These are phyloP conservation scores for Conus canariensis DNA, from an alignment of 2,888 invertebrate genomes.

Conservation along the genomic window DNA sequence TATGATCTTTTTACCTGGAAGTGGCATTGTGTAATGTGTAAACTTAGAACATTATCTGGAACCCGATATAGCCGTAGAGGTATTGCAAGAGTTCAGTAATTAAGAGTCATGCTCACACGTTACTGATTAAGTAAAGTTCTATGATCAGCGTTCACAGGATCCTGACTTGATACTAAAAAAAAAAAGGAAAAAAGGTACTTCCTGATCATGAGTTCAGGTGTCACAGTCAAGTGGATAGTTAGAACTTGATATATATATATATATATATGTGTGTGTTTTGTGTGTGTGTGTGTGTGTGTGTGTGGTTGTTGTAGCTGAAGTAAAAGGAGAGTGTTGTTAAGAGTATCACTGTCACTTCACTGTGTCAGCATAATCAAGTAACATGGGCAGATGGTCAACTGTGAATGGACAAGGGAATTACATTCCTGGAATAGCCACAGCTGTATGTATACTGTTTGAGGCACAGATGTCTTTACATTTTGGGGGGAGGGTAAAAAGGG, in stretches of 20 bases:
- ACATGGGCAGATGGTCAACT: slow-evolving; percentile 14
- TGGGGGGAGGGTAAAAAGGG: no score
- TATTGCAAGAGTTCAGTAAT: neutral
- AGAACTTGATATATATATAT: neutral
- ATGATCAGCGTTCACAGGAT: neutral
- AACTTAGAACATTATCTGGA: neutral
- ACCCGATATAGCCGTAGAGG: neutral
- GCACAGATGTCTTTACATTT: no score
- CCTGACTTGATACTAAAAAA: neutral
- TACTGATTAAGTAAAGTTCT: neutral
- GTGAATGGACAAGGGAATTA: slow-evolving; percentile 50
- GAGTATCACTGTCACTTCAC: neutral
- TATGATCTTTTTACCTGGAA: no score
- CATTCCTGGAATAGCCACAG: slow-evolving; percentile 52
- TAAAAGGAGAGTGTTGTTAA: no score
- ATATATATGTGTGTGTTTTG: no score
- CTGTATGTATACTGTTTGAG: slow-evolving; percentile 40
- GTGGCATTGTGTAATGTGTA: neutral
- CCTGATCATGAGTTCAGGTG: neutral
- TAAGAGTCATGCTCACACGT: neutral
- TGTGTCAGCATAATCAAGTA: neutral
- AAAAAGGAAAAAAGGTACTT: neutral
- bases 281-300: no score
- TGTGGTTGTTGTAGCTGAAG: no score
- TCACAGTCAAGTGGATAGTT: neutral